Evolutionary conservation across 2,797 vertebrate species (phyloP).

Genomic region (Serranus cabrilla): DNA sequence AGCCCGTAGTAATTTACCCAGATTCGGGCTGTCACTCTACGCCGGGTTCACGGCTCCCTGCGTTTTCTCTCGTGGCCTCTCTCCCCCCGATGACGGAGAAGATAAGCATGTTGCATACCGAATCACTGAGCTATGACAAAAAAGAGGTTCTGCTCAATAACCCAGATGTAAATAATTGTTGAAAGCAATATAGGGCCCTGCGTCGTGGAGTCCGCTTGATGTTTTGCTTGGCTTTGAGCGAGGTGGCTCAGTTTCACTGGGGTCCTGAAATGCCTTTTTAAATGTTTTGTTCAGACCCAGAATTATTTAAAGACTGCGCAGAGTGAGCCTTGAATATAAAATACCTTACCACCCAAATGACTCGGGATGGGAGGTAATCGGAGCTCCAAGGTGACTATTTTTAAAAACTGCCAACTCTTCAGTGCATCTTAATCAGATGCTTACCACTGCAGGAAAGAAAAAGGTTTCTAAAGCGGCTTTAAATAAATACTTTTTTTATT

Average conservation of each 20-base stretch:
- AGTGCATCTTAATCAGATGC: conserved; percentile 16
- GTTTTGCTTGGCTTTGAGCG: conserved; percentile 77
- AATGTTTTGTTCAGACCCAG: conserved; percentile 70
- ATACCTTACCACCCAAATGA: conserved; percentile 50
- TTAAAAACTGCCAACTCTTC: conserved; percentile 27
- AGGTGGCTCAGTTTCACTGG: conserved; percentile 66
- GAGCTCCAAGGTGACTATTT: conserved; percentile 37
- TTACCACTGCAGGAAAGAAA: conserved; percentile 2
- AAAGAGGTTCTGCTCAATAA: conserved; percentile 75
- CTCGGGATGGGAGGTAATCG: conserved; percentile 20
- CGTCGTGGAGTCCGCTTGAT: conserved; percentile 51
- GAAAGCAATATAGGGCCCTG: conserved; percentile 74
- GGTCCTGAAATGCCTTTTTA: conserved; percentile 74
- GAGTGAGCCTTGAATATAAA: conserved; percentile 37
- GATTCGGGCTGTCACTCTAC: conserved; percentile 66
- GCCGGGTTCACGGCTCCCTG: conserved; percentile 63
- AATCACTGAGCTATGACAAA: conserved; percentile 66
- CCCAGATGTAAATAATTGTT: conserved; percentile 82
- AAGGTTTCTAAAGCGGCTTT: conserved; percentile 64
- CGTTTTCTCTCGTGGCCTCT: conserved; percentile 66
- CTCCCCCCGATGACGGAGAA: conserved; percentile 67
- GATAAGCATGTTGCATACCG: conserved; percentile 75
- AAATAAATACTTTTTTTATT: conserved; percentile 99
- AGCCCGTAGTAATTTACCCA: conserved; percentile 42
- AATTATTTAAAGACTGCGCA: conserved; percentile 71